phyloP scores from a whole-genome alignment of 1,140 invertebrate species.

The Odontomachus brunneus region DNA sequence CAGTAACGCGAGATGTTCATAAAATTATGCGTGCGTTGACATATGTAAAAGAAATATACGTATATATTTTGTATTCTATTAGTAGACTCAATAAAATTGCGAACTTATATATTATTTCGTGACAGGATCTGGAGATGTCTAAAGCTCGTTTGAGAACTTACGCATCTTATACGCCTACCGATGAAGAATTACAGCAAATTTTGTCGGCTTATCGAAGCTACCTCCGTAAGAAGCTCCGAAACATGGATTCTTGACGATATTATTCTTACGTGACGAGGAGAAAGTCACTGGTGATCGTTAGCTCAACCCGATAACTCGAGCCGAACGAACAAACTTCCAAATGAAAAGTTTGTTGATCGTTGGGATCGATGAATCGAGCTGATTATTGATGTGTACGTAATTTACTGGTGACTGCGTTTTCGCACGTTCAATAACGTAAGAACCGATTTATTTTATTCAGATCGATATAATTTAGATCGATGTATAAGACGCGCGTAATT shows the following conservation, averaged over 20 bases:
- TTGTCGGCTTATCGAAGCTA: slow-evolving; percentile 72
- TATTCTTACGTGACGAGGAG: neutral
- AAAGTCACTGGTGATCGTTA: slow-evolving; percentile 51
- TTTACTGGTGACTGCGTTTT: neutral
- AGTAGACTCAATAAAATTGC: neutral
- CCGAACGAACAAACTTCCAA: slow-evolving; percentile 85
- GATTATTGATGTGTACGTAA: slow-evolving; percentile 63
- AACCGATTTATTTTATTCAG: neutral
- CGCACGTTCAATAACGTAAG: neutral
- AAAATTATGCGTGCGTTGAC: neutral
- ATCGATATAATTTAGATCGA: neutral
- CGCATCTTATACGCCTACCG: slow-evolving; percentile 80
- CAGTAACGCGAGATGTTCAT: neutral
- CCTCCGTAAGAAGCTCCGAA: slow-evolving; percentile 53
- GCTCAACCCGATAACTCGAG: slow-evolving; percentile 84
- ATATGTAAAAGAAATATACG: neutral
- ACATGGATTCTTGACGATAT: neutral
- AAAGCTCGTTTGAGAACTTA: slow-evolving; percentile 81
- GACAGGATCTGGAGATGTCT: slow-evolving; percentile 80
- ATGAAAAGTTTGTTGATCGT: slow-evolving; percentile 85
- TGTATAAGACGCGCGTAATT: neutral
- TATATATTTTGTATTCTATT: slow-evolving; percentile 5
- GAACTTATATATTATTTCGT: slow-evolving; percentile 33
- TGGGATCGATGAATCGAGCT: slow-evolving; percentile 83
- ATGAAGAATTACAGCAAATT: slow-evolving; percentile 80